A percentile compares a stretch with the other conserved stretches of the same genome.
phyloP scores from a whole-genome alignment of 2,888 invertebrate species.

The Orthosia gracilis region DNA sequence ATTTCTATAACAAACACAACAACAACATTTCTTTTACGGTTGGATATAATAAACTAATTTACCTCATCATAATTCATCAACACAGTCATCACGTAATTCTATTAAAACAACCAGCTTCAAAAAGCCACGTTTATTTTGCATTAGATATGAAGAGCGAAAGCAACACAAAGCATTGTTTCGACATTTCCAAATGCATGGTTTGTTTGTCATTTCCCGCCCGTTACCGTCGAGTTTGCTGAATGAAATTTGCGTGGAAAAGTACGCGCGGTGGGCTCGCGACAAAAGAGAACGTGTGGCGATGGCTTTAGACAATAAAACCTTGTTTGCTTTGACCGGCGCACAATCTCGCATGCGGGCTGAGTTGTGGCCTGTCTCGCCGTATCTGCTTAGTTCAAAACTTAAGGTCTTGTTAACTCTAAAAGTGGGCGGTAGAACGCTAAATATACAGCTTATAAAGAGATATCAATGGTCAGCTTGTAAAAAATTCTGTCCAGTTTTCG shows the following conservation, averaged over 20 bases:
- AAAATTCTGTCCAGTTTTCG: background rate
- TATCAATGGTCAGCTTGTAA: too few species aligned
- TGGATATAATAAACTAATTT: background rate
- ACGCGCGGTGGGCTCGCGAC: constrained; percentile 10
- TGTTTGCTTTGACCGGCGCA: constrained; percentile 30
- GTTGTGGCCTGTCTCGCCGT: background rate
- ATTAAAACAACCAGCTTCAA: constrained; percentile 1
- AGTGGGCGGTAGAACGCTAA: background rate
- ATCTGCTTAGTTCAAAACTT: background rate
- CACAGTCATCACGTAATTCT: background rate
- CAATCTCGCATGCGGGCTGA: constrained; percentile 42
- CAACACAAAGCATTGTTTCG: constrained; percentile 42
- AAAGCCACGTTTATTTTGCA: background rate
- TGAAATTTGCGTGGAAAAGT: constrained; percentile 24
- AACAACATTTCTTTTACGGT: too few species aligned
- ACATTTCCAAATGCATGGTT: constrained; percentile 34
- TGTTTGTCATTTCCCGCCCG: constrained; percentile 45
- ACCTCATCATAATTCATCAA: background rate
- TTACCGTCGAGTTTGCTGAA: constrained; percentile 34
- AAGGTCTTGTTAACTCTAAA: background rate
- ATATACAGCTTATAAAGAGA: background rate
- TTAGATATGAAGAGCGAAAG: constrained; percentile 3
- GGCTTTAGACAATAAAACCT: constrained; percentile 30
- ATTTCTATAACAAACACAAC: too few species aligned
- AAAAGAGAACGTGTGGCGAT: constrained; percentile 19